Conservation (phyloP, 2,113 vertebrate genomes). For the Beaufortia kweichowensis region DNA sequence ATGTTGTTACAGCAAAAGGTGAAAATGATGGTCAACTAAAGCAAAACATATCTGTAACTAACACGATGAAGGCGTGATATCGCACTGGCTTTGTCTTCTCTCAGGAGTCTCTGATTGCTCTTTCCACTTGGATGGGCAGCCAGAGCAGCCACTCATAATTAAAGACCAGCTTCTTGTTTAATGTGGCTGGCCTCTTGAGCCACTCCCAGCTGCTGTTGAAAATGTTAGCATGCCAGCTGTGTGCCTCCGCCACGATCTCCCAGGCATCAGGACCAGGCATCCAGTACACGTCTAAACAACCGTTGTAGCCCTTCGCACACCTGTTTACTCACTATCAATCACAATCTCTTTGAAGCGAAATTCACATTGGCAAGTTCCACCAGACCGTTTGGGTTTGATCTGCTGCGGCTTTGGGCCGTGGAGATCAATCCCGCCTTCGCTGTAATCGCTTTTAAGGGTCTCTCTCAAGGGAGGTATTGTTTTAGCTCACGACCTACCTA, state of each 20-base stretch:
- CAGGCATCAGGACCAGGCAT: slow-evolving; percentile 2
- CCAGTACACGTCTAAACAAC: slow-evolving; percentile 16
- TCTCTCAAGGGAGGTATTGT: slow-evolving; percentile 30
- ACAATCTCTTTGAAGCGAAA: slow-evolving; percentile 13
- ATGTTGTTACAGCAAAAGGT: not conserved
- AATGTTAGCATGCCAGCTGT: slow-evolving; percentile 40
- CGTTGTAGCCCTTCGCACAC: slow-evolving; percentile 25
- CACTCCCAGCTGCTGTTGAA: slow-evolving; percentile 47
- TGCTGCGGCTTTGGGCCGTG: not conserved
- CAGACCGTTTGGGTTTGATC: slow-evolving; percentile 14
- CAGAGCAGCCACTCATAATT: slow-evolving; percentile 49
- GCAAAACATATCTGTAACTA: slow-evolving; percentile 8
- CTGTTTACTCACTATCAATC: slow-evolving; percentile 35
- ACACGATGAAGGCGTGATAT: not conserved
- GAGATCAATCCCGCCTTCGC: slow-evolving; percentile 6
- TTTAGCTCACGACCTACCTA: slow-evolving; percentile 15
- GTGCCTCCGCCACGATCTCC: slow-evolving; percentile 1
- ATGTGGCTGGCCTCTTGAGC: slow-evolving; percentile 34
- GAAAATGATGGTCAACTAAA: slow-evolving; percentile 3
- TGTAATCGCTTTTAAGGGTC: slow-evolving; percentile 8
- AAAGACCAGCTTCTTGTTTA: slow-evolving; percentile 46
- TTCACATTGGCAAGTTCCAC: slow-evolving; percentile 38
- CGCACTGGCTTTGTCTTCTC: not conserved
- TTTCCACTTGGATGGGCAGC: slow-evolving; percentile 43
- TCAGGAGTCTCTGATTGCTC: slow-evolving; percentile 24